Evolutionary conservation across 1,140 invertebrate genomes (phyloP).

Genomic region (Gonioctena quinquepunctata): DNA sequence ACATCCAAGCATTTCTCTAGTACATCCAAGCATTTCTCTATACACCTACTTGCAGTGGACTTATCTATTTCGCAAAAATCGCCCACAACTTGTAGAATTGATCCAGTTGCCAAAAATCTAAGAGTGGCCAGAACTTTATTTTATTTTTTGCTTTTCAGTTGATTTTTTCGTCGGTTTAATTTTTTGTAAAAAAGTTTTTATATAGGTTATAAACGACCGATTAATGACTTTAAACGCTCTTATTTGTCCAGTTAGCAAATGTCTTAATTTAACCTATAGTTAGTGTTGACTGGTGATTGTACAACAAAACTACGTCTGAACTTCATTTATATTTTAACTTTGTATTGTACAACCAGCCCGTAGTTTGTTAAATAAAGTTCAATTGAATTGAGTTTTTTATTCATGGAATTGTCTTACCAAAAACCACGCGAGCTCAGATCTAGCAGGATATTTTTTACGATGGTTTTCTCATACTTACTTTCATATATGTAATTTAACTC

Average conservation of each 20-base stretch:
- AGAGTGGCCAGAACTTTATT: no score
- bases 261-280: not conserved
- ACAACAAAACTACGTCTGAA: not conserved
- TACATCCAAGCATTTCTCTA: conserved; percentile 16
- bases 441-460: no score
- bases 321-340: not conserved
- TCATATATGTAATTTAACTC: no score
- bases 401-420: no score
- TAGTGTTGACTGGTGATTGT: not conserved
- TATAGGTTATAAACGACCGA: not conserved
- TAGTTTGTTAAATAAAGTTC: no score
- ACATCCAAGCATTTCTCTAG: no score
- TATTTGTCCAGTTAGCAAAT: not conserved
- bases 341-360: not conserved
- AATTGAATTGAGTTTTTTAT: no score
- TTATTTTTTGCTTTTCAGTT: no score
- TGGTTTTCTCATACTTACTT: no score
- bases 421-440: no score
- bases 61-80: conserved; percentile 25
- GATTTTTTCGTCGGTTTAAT: no score
- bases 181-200: no score
- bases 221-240: not conserved
- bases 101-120: conserved; percentile 17
- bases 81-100: conserved; percentile 11
- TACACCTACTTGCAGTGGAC: conserved; percentile 11